These are phyloP conservation scores for Sweltsa coloradensis DNA, from an alignment of 1,140 invertebrate species.

Conservation along the genomic window DNA sequence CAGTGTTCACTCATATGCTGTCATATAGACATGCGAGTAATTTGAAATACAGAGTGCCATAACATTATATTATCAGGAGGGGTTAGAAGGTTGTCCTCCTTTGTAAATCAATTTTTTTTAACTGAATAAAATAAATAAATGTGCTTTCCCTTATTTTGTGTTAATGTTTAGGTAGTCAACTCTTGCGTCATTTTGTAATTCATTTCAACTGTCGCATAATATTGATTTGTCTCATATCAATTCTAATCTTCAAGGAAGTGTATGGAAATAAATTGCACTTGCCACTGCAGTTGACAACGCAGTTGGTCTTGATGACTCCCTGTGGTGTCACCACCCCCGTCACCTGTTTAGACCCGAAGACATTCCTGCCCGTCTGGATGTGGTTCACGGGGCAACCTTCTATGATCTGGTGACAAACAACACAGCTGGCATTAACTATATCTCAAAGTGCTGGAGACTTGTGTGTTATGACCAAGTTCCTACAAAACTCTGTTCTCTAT, in stretches of 20 bases:
- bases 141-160: background rate
- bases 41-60: no score
- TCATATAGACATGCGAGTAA: no score
- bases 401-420: slow-evolving; percentile 56
- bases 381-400: slow-evolving; percentile 62
- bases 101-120: background rate
- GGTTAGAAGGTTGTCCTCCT: no score
- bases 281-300: slow-evolving; percentile 58
- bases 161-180: background rate
- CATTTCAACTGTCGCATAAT: background rate
- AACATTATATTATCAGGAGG: no score
- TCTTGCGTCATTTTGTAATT: background rate
- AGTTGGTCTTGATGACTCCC: slow-evolving; percentile 58
- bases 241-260: background rate
- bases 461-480: no score
- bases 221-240: background rate
- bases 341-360: slow-evolving; percentile 51
- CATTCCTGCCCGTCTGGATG: slow-evolving; percentile 46
- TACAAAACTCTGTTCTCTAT: no score
- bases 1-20: no score
- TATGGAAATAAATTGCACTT: slow-evolving; percentile 2
- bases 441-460: no score
- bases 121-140: background rate
- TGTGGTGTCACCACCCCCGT: slow-evolving; percentile 58
- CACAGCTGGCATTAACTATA: no score